These are phyloP conservation scores for Ischnus inquisitorius DNA, from an alignment of 2,888 invertebrate species.

Conservation along the genomic window DNA sequence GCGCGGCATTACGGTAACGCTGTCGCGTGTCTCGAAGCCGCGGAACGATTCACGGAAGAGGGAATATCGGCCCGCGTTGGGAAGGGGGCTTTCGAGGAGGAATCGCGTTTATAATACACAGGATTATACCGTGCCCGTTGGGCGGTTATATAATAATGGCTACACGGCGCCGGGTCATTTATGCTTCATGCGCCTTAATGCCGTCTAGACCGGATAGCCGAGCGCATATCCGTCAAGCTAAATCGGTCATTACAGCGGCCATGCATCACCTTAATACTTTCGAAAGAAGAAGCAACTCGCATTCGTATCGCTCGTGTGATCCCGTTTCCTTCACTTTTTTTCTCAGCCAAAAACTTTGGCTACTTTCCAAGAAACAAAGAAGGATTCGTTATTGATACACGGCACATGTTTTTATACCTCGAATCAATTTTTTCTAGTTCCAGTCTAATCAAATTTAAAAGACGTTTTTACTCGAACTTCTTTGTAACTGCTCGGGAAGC, in stretches of 20 bases:
- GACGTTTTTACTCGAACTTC: too few species aligned
- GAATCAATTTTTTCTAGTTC: too few species aligned
- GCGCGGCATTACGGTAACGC: not conserved
- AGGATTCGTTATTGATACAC: too few species aligned
- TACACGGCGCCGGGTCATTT: slow-evolving; percentile 65
- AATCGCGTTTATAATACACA: not conserved
- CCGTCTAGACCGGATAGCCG: slow-evolving; percentile 82
- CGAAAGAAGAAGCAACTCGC: slow-evolving; percentile 20
- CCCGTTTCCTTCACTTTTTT: not conserved
- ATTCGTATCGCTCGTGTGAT: slow-evolving; percentile 3
- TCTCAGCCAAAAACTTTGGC: not conserved
- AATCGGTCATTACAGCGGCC: slow-evolving; percentile 81
- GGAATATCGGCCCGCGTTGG: slow-evolving; percentile 11
- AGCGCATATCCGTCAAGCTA: slow-evolving; percentile 78
- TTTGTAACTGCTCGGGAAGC: too few species aligned
- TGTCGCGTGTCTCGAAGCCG: slow-evolving; percentile 6
- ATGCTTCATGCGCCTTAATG: slow-evolving; percentile 75
- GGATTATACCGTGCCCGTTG: not conserved
- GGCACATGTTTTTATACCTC: too few species aligned
- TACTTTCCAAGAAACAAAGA: not conserved
- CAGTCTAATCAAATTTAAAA: too few species aligned
- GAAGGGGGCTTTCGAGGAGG: not conserved
- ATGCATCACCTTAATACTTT: slow-evolving; percentile 68
- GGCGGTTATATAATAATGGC: slow-evolving; percentile 46
- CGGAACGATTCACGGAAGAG: not conserved